phyloP scores from a whole-genome alignment of 2,113 vertebrate species.

The Pavo muticus region DNA sequence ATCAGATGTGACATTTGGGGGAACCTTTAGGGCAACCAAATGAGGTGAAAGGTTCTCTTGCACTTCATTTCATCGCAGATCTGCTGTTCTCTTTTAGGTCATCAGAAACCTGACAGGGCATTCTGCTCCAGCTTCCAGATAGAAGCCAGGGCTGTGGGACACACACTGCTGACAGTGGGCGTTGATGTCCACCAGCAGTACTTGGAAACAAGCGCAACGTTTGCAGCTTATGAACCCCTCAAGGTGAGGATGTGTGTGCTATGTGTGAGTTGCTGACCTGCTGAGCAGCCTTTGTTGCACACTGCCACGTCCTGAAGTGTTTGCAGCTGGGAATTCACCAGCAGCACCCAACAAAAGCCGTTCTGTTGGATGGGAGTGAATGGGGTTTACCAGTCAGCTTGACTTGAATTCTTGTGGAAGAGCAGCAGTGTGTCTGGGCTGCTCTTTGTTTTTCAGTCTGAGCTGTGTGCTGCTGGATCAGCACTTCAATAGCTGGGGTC shows the following conservation, averaged over 20 bases:
- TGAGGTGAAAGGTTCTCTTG: background rate
- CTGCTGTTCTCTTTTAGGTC: slow-evolving; percentile 23
- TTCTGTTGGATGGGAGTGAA: background rate
- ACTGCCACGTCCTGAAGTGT: background rate
- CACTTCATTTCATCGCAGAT: background rate
- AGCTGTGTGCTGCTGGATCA: background rate
- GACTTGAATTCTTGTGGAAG: background rate
- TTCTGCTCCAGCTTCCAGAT: slow-evolving; percentile 67
- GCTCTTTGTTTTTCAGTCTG: background rate
- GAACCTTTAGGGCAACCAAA: background rate
- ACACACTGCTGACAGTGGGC: slow-evolving; percentile 69
- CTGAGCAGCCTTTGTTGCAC: background rate
- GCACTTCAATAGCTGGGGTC: too few species aligned
- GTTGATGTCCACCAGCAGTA: slow-evolving; percentile 48
- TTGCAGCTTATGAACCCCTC: slow-evolving; percentile 77
- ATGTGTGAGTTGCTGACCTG: background rate
- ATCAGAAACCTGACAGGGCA: slow-evolving; percentile 16
- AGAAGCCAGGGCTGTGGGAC: slow-evolving; percentile 41
- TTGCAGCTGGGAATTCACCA: background rate
- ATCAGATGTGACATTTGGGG: background rate
- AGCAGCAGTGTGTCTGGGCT: background rate
- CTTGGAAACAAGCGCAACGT: slow-evolving; percentile 76
- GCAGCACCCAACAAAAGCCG: background rate
- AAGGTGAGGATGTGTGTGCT: slow-evolving; percentile 50
- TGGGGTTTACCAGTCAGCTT: background rate